These are phyloP conservation scores for Andricus curvator DNA, from an alignment of 2,888 invertebrate genomes.

Conservation along the genomic window DNA sequence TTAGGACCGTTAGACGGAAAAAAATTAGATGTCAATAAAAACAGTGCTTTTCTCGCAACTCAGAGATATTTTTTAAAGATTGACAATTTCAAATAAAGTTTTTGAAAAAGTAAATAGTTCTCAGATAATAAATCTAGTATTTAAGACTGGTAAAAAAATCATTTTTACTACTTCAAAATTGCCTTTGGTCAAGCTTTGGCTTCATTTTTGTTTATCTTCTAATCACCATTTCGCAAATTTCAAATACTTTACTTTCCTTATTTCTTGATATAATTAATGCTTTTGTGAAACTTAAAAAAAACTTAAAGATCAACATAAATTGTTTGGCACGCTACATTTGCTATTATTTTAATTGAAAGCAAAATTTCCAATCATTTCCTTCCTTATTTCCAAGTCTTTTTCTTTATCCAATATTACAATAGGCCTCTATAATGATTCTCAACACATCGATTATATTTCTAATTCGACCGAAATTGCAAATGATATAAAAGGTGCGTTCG, in stretches of 20 bases:
- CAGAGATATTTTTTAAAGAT: not conserved
- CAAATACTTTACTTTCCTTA: not conserved
- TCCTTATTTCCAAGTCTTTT: not conserved
- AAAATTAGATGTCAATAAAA: no score
- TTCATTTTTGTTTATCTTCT: not conserved
- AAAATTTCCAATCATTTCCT: not conserved
- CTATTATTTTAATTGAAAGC: not conserved
- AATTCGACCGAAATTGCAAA: not conserved
- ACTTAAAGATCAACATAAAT: not conserved
- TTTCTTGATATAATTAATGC: not conserved
- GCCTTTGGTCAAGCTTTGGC: slow-evolving; percentile 9
- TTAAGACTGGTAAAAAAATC: not conserved
- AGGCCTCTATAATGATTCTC: slow-evolving; percentile 13
- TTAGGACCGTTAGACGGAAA: not conserved
- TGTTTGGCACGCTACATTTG: not conserved
- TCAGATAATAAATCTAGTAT: not conserved
- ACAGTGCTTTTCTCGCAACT: not conserved
- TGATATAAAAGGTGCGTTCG: not conserved
- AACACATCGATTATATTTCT: not conserved
- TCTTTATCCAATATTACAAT: not conserved
- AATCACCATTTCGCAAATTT: not conserved
- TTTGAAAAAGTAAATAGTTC: slow-evolving; percentile 7
- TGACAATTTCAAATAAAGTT: not conserved
- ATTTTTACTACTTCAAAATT: not conserved
- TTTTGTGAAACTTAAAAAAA: not conserved